These are phyloP conservation scores for Urechis unicinctus DNA, from an alignment of 2,888 invertebrate species.

Conservation along the genomic window DNA sequence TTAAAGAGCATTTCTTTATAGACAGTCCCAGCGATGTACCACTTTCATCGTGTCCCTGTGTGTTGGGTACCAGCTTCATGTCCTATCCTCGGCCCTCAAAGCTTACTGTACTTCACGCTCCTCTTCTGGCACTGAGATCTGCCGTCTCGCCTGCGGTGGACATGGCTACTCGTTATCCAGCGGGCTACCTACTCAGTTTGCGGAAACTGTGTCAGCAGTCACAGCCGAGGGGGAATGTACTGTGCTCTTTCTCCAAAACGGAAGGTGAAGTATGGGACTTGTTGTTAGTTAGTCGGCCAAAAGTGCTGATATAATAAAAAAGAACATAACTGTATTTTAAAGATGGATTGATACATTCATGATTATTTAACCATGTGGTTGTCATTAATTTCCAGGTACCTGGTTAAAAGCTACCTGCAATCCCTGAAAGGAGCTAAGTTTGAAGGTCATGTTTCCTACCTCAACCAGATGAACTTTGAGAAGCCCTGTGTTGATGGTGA, in stretches of 20 bases:
- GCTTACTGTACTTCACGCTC: background rate
- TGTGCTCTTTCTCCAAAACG: background rate
- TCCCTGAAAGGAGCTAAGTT: no score
- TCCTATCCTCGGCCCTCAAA: background rate
- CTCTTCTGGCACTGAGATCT: background rate
- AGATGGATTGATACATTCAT: no score
- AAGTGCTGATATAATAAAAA: no score
- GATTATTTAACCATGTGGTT: no score
- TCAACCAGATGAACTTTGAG: background rate
- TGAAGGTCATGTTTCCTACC: no score
- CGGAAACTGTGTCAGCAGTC: background rate
- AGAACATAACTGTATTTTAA: no score
- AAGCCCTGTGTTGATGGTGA: background rate
- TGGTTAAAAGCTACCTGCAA: background rate
- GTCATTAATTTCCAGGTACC: no score
- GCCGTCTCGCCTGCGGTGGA: background rate
- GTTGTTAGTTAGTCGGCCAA: no score
- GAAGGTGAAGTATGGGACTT: no score
- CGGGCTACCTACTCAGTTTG: background rate
- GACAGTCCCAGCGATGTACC: no score
- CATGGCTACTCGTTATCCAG: background rate
- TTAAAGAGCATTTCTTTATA: no score
- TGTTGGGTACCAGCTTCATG: background rate
- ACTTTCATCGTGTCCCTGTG: no score
- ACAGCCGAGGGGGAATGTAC: background rate